A percentile compares a stretch with the other conserved stretches of the same genome.
phyloP scores from a whole-genome alignment of 2,888 invertebrate species.

The Diachrysia chrysitis region DNA sequence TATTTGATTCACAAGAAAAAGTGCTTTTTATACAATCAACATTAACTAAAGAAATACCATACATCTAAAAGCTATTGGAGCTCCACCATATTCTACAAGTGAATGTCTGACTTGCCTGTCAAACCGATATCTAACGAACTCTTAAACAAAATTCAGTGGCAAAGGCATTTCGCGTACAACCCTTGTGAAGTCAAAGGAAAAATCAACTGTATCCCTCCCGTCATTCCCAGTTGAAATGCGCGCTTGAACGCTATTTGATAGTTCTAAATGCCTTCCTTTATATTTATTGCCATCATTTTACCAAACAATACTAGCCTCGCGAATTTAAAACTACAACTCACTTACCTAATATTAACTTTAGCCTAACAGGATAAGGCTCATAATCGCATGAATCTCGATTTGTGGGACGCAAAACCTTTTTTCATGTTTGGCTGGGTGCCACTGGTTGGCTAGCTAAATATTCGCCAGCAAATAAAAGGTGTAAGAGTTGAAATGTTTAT shows the following conservation, averaged over 20 bases:
- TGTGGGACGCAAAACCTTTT: constrained; percentile 48
- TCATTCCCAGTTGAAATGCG: constrained; percentile 42
- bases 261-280: constrained; percentile 77
- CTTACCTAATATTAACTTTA: constrained; percentile 53
- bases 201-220: constrained; percentile 26
- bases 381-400: constrained; percentile 41
- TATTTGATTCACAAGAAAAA: too few relatives aligned
- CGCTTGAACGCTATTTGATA: constrained; percentile 63
- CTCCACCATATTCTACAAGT: not conserved
- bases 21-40: too few relatives aligned
- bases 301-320: constrained; percentile 77
- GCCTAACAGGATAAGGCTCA: constrained; percentile 58
- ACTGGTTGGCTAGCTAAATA: constrained; percentile 71
- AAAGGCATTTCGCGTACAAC: constrained; percentile 15
- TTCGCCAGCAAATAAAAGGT: constrained; percentile 75
- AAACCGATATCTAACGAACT: constrained; percentile 1
- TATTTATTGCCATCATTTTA: constrained; percentile 85
- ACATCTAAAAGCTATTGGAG: not conserved
- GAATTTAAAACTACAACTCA: constrained; percentile 57
- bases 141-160: not conserved
- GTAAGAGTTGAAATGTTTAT: constrained; percentile 77
- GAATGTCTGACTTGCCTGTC: not conserved
- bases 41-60: too few relatives aligned
- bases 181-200: constrained; percentile 22
- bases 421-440: constrained; percentile 79